Base-by-base conservation (phyloP, 2,797 vertebrate genomes). In the Sternotherus odoratus region DNA sequence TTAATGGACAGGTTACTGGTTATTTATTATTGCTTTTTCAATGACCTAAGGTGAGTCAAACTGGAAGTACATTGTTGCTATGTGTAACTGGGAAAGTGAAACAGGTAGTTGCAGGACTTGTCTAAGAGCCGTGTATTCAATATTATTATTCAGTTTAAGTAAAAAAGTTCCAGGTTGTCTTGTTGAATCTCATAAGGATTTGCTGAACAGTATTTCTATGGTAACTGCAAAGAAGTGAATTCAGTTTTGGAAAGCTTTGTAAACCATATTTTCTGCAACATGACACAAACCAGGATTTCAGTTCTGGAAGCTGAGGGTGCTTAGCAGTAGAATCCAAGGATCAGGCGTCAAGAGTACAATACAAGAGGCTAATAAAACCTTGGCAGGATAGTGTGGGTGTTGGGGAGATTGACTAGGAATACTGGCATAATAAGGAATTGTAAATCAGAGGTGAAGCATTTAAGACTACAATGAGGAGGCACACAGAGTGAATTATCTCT, bases 31-130 rank as follows among this genome's bases (percentile, higher is more conserved):
- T 94, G 90, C 85, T 80, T 50, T 89, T 94, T 39, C 39, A 88
- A 88, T 43, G 80, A 69, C 80, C 78, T 90, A 91, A 94, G 94
- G 94, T 85, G 95, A 89, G 92, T 75, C 56, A 48, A 85, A 79
- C 50, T 86, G 87, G 66, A 94, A 85, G 80, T 66, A 87, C 66
- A 80, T 84, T 53, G 54, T 86, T 93, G 89, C 82, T 87, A 92
- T 49, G 51, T 43, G 66, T 82, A 84, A 80, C 94, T 91, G 88
- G 46, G 83, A 94, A 94, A 93, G 49, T 6, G 85, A 87, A 94
- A 95, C 79, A 57, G 0, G 0, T 11, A 88, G 75, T 88, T 63
- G 85, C 83, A 86, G 79, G 91, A 91, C 85, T 89, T 94, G 53
- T 51, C 56, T 56, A 92, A 92, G 28, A 43, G 60, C 8, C 89